Evolutionary conservation across 2,113 vertebrate species (phyloP), one percentile per base, ranked within the genome.

Genomic region (Henicopernis longicauda): DNA sequence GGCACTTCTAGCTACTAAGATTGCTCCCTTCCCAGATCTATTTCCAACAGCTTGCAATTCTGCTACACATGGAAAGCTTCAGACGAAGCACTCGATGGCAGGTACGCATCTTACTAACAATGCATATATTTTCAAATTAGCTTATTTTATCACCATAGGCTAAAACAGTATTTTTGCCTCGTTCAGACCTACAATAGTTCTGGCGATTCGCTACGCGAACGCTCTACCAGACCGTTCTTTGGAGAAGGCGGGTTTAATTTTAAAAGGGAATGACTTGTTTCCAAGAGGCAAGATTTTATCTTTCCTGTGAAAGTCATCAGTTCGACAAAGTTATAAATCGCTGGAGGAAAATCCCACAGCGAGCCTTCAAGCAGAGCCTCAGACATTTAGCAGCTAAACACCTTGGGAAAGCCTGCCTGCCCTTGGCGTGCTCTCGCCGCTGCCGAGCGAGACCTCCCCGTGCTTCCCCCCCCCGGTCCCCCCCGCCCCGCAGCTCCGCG

Each of bases 201-300:
- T 52, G 16, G 22, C 49, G 10, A 82, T 76, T 67, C 3, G 1
- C 72, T 27, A 76, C 0, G 0, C 7, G 42, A 87, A 52, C 52
- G 21, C 44, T 67, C 38, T 40, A 63, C 34, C 23, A 91, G 73
- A 36, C 20, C 0, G 0, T 32, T 89, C 52, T 72, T 59, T 16
- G 31, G 40, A 72, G 40, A 82, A 59, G 11, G 22, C 2, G 44
- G 11, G 11, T 57, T 87, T 69, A 67, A 85, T 25, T 86, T 84
- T 5, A 67, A 70, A 67, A 50, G 29, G 18, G 84, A 89, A 79
- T 16, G 5, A 93, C 82, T 2, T 34, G 49, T 77, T 88, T 90
- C 74, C 77, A 89, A 85, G 81, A 82, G 36, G 73, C 18, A 55
- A 87, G 94, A 94, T 89, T 87, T 96, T 95, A 94, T 94, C 95